These are phyloP conservation scores for Trichechus manatus DNA, from an alignment of 2,113 vertebrate genomes.

Conservation along the genomic window DNA sequence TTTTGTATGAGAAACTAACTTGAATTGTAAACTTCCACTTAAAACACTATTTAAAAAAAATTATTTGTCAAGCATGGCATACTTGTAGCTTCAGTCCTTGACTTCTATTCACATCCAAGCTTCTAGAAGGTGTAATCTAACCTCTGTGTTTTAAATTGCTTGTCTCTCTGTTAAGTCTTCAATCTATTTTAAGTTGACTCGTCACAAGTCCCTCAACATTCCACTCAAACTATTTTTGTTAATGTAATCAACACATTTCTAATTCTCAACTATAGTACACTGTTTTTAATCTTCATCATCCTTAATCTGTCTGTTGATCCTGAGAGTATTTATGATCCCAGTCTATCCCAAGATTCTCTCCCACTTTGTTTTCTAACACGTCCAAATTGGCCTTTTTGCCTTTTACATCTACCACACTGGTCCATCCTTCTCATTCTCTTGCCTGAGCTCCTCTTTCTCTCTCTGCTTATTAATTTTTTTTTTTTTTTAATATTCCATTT, in stretches of 20 bases:
- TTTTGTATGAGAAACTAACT: too few species aligned
- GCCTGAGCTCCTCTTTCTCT: not conserved
- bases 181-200: not conserved
- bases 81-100: not conserved
- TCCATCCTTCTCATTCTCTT: not conserved
- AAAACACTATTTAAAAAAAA: not conserved
- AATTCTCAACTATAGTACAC: not conserved
- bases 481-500: not conserved
- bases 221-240: not conserved
- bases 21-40: too few species aligned
- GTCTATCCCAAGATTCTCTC: not conserved
- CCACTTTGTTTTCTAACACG: not conserved
- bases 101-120: not conserved
- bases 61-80: not conserved
- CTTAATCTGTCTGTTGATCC: rapidly evolving
- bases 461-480: not conserved
- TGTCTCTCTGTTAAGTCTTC: not conserved
- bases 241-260: not conserved
- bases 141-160: not conserved
- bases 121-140: not conserved
- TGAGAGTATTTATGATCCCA: rapidly evolving
- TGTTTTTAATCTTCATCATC: not conserved
- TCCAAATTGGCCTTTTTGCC: not conserved
- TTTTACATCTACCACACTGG: not conserved
- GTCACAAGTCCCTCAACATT: too few species aligned